Conservation (phyloP, 2,888 invertebrate genomes). For the Hydroisotoma schaefferi region DNA sequence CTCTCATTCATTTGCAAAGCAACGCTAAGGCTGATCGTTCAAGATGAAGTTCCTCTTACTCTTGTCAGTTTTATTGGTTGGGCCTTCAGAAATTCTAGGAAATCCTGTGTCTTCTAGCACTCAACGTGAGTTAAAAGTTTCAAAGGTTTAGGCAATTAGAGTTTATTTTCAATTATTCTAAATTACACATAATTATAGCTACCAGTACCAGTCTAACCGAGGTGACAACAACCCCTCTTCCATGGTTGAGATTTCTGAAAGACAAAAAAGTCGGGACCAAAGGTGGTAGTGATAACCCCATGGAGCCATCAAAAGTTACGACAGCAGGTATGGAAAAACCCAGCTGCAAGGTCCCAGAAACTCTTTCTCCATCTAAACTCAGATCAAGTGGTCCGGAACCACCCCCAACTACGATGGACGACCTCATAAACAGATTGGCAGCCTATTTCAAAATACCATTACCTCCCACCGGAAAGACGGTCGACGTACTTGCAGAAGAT, state of each 20-base stretch:
- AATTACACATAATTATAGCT: too few relatives aligned
- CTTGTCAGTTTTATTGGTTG: too few relatives aligned
- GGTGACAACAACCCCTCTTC: constrained; percentile 14
- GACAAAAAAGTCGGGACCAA: not conserved
- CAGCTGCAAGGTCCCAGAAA: not conserved
- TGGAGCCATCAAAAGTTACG: not conserved
- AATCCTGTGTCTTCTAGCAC: too few relatives aligned
- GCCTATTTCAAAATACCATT: constrained; percentile 7
- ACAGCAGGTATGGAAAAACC: not conserved
- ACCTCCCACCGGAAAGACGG: constrained; percentile 1
- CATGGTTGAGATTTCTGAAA: constrained; percentile 13
- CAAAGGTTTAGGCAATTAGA: too few relatives aligned
- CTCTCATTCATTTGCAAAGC: too few relatives aligned
- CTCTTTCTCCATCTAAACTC: too few relatives aligned
- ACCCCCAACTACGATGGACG: not conserved
- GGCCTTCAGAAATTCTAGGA: too few relatives aligned
- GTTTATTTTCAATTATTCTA: too few relatives aligned
- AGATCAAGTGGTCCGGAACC: not conserved
- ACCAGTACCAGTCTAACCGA: not conserved
- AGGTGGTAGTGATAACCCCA: not conserved
- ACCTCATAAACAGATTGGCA: not conserved
- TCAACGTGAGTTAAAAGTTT: too few relatives aligned
- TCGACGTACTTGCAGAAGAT: constrained; percentile 16
- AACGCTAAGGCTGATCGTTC: too few relatives aligned
- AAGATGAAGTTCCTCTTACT: too few relatives aligned